Conservation (phyloP, 2,888 invertebrate genomes). For the Bhutanitis thaidina region DNA sequence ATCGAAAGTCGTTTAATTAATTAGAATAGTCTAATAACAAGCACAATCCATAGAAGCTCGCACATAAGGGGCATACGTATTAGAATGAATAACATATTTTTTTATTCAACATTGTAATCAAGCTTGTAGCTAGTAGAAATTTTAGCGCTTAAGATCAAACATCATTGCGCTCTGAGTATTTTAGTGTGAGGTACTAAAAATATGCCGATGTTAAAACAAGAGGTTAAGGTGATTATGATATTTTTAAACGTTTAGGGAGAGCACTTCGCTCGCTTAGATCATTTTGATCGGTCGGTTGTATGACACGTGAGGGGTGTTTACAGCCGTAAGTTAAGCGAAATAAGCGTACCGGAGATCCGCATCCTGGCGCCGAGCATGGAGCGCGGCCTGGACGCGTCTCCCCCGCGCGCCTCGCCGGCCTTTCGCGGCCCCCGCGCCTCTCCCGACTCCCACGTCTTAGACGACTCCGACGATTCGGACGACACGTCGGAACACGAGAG, state of each 20-base stretch:
- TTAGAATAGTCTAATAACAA: background rate
- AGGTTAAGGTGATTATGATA: too few species aligned
- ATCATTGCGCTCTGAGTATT: too few species aligned
- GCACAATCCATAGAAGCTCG: slow-evolving; percentile 10
- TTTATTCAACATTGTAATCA: too few species aligned
- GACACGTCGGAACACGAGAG: slow-evolving; percentile 75
- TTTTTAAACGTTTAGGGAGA: too few species aligned
- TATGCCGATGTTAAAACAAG: too few species aligned
- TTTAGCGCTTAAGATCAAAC: too few species aligned
- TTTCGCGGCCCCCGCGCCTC: slow-evolving; percentile 4
- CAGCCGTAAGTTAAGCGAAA: slow-evolving; percentile 86
- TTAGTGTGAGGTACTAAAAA: too few species aligned
- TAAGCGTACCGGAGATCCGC: slow-evolving; percentile 90
- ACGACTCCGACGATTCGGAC: slow-evolving; percentile 30
- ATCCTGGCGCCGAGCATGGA: slow-evolving; percentile 91
- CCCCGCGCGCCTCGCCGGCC: slow-evolving; percentile 45
- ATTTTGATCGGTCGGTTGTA: background rate
- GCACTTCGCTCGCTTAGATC: too few species aligned
- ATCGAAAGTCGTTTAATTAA: too few species aligned
- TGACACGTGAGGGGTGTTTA: slow-evolving; percentile 38
- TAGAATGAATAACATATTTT: too few species aligned
- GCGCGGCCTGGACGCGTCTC: slow-evolving; percentile 84
- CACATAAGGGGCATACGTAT: slow-evolving; percentile 1
- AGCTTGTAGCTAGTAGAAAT: too few species aligned
- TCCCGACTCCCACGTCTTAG: slow-evolving; percentile 27